These are phyloP conservation scores for Latrodectus hesperus DNA, from an alignment of 2,888 invertebrate species.

Conservation along the genomic window DNA sequence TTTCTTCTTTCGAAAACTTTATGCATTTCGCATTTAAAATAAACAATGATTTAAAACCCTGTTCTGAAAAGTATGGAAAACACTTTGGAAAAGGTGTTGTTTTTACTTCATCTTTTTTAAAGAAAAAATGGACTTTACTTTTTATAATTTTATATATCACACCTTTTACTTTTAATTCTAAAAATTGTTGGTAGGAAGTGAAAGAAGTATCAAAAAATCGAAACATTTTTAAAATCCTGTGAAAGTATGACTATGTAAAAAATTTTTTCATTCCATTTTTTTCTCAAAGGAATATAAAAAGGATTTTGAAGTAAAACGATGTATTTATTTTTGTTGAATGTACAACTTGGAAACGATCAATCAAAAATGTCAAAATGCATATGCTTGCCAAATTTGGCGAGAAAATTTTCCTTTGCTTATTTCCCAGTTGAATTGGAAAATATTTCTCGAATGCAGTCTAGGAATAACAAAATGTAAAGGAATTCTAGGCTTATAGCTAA, in stretches of 20 bases:
- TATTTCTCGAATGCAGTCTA: too few species aligned
- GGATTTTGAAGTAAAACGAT: not conserved
- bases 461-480: too few species aligned
- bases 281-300: not conserved
- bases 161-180: not conserved
- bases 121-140: not conserved
- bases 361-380: constrained; percentile 38
- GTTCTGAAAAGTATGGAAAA: too few species aligned
- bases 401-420: not conserved
- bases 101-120: not conserved
- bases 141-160: not conserved
- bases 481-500: too few species aligned
- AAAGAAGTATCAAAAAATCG: constrained; percentile 11
- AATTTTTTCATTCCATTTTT: not conserved
- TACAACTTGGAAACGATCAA: constrained; percentile 32
- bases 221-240: constrained; percentile 20
- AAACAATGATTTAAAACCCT: too few species aligned
- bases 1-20: too few species aligned
- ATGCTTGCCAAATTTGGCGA: not conserved
- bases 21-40: too few species aligned
- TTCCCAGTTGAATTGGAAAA: not conserved
- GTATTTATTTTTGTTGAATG: not conserved
- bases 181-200: not conserved
- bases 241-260: not conserved
- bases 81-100: not conserved